Base-by-base conservation (phyloP, 2,797 vertebrate genomes). In the Rhinella marina region DNA sequence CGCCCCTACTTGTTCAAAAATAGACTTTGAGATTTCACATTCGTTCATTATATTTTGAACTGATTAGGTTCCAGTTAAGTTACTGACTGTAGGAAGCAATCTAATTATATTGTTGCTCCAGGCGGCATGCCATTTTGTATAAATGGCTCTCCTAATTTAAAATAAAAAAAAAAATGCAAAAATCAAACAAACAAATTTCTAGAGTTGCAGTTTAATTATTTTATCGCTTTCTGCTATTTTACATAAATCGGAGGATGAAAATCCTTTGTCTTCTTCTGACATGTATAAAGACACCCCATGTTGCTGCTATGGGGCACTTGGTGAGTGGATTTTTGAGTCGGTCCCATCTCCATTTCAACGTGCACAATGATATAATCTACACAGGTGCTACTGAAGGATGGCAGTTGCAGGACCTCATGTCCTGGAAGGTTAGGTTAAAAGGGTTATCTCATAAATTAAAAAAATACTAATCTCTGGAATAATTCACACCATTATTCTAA, bases 71-170 rank as follows among this genome's bases (percentile, higher is more conserved):
- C 81, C 84, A 89, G 88, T 86, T 89, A 89, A 89, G 62, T 83
- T 84, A 79, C 79, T 89, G 84, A 86, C 88, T 89, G 88, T 89
- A 89, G 81, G 88, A 89, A 89, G 85, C 88, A 83, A 89, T 89
- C 85, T 89, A 89, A 89, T 89, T 89, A 86, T 86, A 79, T 83
- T 83, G 88, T 83, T 83, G 85, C 88, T 86, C 25, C 81, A 84
- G 88, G 88, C 88, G 29, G 52, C 11, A n/a, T 79, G 83, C 80
- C 80, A 83, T 89, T 83, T 86, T 86, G 62, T 79, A 83, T 54
- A 86, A 89, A 89, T 72, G 29, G 57, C 57, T 89, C 68, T 86
- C 25, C 59, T 62, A 70, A 62, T 79, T 86, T 86, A 59, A 89
- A 56, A 76, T 80, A 8, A 77, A 54, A 77, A 27, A 29, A 72